Base-by-base conservation (phyloP, 2,113 vertebrate species). In the Neodon shergylaensis region DNA sequence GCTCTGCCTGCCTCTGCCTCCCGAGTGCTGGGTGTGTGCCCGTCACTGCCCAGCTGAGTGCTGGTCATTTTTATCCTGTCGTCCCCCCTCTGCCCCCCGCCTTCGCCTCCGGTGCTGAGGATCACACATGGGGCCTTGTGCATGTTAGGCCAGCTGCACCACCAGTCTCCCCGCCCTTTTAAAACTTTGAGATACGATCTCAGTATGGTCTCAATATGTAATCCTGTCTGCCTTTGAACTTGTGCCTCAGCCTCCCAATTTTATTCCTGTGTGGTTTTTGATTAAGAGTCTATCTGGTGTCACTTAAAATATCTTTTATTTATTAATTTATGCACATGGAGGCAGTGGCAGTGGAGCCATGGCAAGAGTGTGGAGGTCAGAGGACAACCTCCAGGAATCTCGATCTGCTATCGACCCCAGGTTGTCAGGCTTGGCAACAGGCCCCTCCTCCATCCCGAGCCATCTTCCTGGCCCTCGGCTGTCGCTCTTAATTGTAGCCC, bases 61-160 rank as follows among this genome's bases (percentile, higher is more conserved):
- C 10, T 22, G 17, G 47, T 22, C 66, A 26, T 19, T 72, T 88
- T 22, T 70, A 36, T 47, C 47, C n/a, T 72, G 13, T 3, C 28
- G 28, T 81, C 2, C 16, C 17, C 49, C 10, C 10, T 1, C 7
- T 5, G 0, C 11, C 2, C 2, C 49, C 49, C 49, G 12, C 49
- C 61, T 21, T 22, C 22, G 5, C 52, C 8, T 21, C 61, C 1
- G 1, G 36, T 19, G 7, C 66, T 73, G 47, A 9, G 47, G 83
- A 11, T 10, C 42, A 21, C 8, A 73, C 3, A 12, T 12, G 8
- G 49, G n/a, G 16, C 14, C 70, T 58, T 58, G n/a, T 24, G 58
- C 58, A 14, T 58, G 24, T 42, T 42, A 26, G 2, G 21, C 47
- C 7, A n/a, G 84, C 31, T 52, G 3, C 19, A 70, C 1, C 9